Conservation (phyloP, 2,888 invertebrate species). For the Acanthosoma haemorrhoidale region DNA sequence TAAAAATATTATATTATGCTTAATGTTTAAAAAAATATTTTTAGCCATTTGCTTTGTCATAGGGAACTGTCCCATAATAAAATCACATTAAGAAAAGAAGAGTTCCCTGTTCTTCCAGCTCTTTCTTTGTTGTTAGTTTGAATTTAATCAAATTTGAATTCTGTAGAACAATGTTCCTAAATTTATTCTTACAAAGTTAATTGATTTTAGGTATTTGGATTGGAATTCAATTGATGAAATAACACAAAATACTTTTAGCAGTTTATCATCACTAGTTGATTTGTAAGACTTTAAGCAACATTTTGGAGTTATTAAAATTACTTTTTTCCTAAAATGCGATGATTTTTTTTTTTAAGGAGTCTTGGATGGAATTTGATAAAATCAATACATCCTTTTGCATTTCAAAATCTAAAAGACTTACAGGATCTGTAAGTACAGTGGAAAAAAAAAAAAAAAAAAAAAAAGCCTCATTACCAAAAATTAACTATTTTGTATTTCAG, state of each 20-base stretch:
- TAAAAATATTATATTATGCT: background rate
- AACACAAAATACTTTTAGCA: constrained; percentile 49
- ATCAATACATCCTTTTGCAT: background rate
- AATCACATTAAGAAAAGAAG: constrained; percentile 48
- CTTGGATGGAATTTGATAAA: constrained; percentile 12
- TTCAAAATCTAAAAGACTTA: background rate
- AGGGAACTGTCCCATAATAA: constrained; percentile 50
- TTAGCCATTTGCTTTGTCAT: constrained; percentile 1
- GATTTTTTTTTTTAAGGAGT: background rate
- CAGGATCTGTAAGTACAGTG: background rate
- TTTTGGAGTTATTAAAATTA: background rate
- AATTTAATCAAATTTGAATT: background rate
- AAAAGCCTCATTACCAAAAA: background rate
- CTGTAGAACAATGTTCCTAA: background rate
- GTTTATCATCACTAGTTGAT: constrained; percentile 48
- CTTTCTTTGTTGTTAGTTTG: constrained; percentile 31
- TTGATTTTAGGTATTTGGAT: constrained; percentile 25
- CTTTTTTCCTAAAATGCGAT: background rate
- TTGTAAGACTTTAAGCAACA: constrained; percentile 50
- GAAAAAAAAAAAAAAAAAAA: background rate
- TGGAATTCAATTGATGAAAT: constrained; percentile 45
- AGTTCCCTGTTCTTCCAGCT: constrained; percentile 48
- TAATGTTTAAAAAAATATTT: constrained; percentile 5
- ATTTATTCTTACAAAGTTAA: background rate
- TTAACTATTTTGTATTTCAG: background rate